These are phyloP conservation scores for Nephrotoma flavescens DNA, from an alignment of 2,888 invertebrate genomes.

Conservation along the genomic window DNA sequence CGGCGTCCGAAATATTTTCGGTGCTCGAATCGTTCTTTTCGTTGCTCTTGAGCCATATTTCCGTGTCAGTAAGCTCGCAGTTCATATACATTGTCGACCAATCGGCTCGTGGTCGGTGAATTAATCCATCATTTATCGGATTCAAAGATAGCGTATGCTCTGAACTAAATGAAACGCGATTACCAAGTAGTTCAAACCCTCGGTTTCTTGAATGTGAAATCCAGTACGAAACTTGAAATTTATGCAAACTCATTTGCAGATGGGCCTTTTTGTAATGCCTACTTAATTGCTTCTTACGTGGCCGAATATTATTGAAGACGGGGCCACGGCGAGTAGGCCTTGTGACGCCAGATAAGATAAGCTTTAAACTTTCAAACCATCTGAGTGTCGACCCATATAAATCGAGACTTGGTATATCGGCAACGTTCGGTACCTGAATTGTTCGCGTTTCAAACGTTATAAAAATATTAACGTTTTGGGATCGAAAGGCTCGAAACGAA, in stretches of 20 bases:
- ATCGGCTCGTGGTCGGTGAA: constrained; percentile 69
- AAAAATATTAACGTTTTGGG: constrained; percentile 65
- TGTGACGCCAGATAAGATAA: constrained; percentile 83
- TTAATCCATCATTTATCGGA: constrained; percentile 63
- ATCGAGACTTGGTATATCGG: constrained; percentile 56
- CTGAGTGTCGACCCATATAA: constrained; percentile 85
- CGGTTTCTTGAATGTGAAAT: constrained; percentile 93
- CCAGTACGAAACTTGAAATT: constrained; percentile 74
- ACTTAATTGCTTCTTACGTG: constrained; percentile 80
- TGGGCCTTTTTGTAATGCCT: constrained; percentile 82
- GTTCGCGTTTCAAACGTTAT: constrained; percentile 64
- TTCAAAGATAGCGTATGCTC: constrained; percentile 59
- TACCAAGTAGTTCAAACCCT: constrained; percentile 75
- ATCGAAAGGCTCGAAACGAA: constrained; percentile 88
- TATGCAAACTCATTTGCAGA: constrained; percentile 73
- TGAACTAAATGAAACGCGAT: constrained; percentile 66
- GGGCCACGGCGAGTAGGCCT: constrained; percentile 85
- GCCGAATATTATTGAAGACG: constrained; percentile 70
- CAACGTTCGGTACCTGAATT: constrained; percentile 36
- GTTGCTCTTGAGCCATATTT: constrained; percentile 77
- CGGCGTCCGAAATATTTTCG: constrained; percentile 28
- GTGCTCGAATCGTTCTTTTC: constrained; percentile 30
- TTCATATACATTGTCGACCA: constrained; percentile 92
- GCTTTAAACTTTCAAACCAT: constrained; percentile 92
- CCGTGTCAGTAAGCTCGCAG: constrained; percentile 81